Evolutionary conservation across 2,888 invertebrate genomes (phyloP), one percentile per base, ranked within the genome.

Genomic region (Phorcus lineatus): DNA sequence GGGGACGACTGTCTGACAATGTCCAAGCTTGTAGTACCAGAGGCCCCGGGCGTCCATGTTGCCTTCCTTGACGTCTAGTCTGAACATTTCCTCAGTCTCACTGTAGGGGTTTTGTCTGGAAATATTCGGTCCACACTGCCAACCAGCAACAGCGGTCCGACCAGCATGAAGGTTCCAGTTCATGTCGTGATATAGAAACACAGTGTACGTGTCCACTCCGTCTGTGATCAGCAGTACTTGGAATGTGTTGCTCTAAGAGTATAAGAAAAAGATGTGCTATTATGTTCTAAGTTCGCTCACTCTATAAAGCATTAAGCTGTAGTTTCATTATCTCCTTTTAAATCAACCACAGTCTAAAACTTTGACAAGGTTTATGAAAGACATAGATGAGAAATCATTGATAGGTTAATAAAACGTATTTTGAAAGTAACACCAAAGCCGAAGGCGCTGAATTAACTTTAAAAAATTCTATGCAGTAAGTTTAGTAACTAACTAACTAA

Each of bases 1-100:
- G 28, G 16, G 24, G 16, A 17, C 62, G 13, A 1, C 16, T 28
- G 13, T 24, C 2, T 3, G 24, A 28, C 62, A 62, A 28, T 62
- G 62, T 28, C 62, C 62, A 24, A 62, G 62, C 24, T 62, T 62
- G 62, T 62, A 62, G 62, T 62, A 62, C 62, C 62, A 62, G 24
- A 28, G 28, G 1, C 62, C 62, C 3, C 4, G 24, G 62, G 22
- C 28, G 28, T 62, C 28, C 62, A 62, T 24, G 62, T 62, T 62
- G 62, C 62, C 62, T 24, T 16, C 3, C 28, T 62, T 62, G 28
- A 28, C 16, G 62, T 24, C 28, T 4, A 62, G 24, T 16, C 62
- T 62, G 62, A 62, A 62, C 16, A 62, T 28, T 7, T 16, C 13
- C 13, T 24, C 16, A 28, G 62, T 62, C 17, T 62, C 62, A 28